Conservation (phyloP, 2,888 invertebrate genomes). For the Acleris holmiana region DNA sequence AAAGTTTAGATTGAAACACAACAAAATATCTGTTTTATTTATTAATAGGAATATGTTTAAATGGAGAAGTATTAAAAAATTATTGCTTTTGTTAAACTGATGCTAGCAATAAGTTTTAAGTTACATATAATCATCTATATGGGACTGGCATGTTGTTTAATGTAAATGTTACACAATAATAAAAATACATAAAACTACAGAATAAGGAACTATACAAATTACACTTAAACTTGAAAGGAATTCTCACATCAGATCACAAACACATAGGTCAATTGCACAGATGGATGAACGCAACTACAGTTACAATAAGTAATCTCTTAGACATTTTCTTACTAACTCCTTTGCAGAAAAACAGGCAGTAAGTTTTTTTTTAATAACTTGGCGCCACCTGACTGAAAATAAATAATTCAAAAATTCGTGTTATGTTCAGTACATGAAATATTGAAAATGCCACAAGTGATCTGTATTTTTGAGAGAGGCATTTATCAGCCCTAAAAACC, state of each 20-base stretch:
- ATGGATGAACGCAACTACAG: conserved; percentile 71
- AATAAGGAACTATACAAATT: conserved; percentile 82
- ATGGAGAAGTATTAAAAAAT: conserved; percentile 47
- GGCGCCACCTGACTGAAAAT: neutral
- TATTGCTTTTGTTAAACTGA: conserved; percentile 73
- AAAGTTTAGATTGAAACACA: conserved; percentile 42
- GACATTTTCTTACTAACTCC: conserved; percentile 52
- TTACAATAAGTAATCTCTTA: conserved; percentile 82
- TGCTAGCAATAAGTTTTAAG: conserved; percentile 72
- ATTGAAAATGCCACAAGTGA: no score
- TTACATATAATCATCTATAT: conserved; percentile 48
- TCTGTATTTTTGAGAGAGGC: no score
- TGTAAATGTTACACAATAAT: conserved; percentile 58
- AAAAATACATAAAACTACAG: conserved; percentile 68
- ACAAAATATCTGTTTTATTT: conserved; percentile 48
- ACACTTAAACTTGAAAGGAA: conserved; percentile 74
- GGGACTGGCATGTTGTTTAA: conserved; percentile 49
- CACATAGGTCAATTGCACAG: conserved; percentile 76
- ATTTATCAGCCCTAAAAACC: no score
- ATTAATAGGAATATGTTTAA: conserved; percentile 57
- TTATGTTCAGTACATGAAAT: no score
- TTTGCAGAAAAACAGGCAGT: conserved; percentile 2
- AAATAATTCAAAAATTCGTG: neutral
- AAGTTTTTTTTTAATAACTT: neutral
- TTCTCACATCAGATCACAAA: conserved; percentile 82